Conservation (phyloP, 1,140 invertebrate species). For the Drosophila parvula region DNA sequence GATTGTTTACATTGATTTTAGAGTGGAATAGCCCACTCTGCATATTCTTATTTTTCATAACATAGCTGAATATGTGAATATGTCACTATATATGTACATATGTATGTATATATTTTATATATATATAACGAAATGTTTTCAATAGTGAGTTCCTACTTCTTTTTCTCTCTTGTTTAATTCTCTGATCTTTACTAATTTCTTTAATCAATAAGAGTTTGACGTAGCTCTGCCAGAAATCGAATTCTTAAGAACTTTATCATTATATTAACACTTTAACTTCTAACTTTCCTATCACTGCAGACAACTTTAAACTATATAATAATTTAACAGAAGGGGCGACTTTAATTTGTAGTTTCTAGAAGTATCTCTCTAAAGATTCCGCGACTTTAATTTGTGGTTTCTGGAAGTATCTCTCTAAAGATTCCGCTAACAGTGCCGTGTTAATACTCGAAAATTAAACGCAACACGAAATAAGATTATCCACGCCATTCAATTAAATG, state of each 20-base stretch:
- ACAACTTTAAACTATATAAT: not conserved
- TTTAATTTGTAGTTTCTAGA: not conserved
- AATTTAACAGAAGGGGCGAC: not conserved
- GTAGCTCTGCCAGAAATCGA: not conserved
- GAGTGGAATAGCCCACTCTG: too few species aligned
- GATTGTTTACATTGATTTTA: too few species aligned
- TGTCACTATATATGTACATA: too few species aligned
- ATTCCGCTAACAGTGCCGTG: not conserved
- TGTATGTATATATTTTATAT: too few species aligned
- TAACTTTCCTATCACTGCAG: not conserved
- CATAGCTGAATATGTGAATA: too few species aligned
- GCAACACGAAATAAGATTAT: not conserved
- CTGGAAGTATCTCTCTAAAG: not conserved
- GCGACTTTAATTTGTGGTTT: not conserved
- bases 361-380: too few species aligned
- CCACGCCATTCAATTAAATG: not conserved
- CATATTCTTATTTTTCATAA: too few species aligned
- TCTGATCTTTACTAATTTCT: not conserved
- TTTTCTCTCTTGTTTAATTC: not conserved
- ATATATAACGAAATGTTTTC: too few species aligned
- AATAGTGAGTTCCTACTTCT: too few species aligned
- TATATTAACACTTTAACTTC: not conserved
- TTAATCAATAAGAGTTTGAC: not conserved
- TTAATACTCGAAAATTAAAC: not conserved
- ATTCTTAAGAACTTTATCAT: not conserved